phyloP scores from a whole-genome alignment of 2,888 invertebrate species.

The Caenorhabditis virilis region DNA sequence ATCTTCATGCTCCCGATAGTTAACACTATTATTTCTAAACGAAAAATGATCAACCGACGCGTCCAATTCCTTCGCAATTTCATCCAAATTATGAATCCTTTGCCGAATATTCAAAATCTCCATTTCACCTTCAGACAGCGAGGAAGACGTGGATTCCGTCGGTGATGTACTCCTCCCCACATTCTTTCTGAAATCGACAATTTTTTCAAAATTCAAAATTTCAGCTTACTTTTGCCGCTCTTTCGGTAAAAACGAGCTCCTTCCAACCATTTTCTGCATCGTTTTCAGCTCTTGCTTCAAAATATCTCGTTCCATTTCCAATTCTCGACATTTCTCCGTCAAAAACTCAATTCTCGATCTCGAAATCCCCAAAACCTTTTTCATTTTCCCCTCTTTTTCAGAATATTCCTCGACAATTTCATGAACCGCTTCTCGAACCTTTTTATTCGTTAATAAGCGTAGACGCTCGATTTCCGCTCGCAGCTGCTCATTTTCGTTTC shows the following conservation, averaged over 20 bases:
- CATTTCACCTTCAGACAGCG: slow-evolving; percentile 31
- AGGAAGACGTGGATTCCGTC: slow-evolving; percentile 17
- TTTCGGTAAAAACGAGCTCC: background rate
- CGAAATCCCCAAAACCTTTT: background rate
- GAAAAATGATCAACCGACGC: slow-evolving; percentile 40
- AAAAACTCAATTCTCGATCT: slow-evolving; percentile 7
- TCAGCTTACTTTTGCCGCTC: background rate
- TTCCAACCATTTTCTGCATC: slow-evolving; percentile 15
- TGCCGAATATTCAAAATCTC: slow-evolving; percentile 37
- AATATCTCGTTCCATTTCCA: slow-evolving; percentile 26
- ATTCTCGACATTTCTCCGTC: slow-evolving; percentile 30
- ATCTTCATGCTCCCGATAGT: background rate
- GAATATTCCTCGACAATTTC: slow-evolving; percentile 19
- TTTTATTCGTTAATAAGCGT: slow-evolving; percentile 7
- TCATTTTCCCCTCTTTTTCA: slow-evolving; percentile 23
- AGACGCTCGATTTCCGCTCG: slow-evolving; percentile 25
- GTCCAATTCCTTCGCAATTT: slow-evolving; percentile 44
- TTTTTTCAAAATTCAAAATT: background rate
- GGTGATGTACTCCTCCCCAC: slow-evolving; percentile 4
- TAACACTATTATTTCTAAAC: background rate
- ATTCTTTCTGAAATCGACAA: no score
- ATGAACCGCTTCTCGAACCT: slow-evolving; percentile 9
- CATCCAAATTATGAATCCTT: slow-evolving; percentile 42
- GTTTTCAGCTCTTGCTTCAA: slow-evolving; percentile 29
- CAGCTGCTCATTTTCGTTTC: slow-evolving; percentile 33